phyloP scores from a whole-genome alignment of 2,797 vertebrate genomes.

The Enteromius anoplus region DNA sequence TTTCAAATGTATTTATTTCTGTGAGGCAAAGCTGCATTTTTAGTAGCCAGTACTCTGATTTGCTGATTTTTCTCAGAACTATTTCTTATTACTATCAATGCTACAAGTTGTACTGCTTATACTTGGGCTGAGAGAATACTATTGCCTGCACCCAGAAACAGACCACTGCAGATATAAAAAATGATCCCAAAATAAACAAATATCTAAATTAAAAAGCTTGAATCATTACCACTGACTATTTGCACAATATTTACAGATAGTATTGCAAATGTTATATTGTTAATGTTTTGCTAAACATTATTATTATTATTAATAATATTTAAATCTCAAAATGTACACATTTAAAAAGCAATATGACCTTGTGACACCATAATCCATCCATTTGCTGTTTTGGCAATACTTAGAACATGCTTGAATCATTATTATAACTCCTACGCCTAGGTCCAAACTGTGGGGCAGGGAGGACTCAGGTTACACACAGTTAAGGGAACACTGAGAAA shows the following conservation, averaged over 20 bases:
- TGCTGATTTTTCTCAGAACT: neutral
- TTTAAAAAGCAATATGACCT: neutral
- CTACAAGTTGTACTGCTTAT: too few species aligned
- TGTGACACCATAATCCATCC: neutral
- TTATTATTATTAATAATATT: neutral
- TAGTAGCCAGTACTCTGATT: neutral
- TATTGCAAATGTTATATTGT: neutral
- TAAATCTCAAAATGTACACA: neutral
- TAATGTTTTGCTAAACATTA: too few species aligned
- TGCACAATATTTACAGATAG: constrained; percentile 1
- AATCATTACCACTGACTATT: neutral
- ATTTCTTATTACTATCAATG: neutral
- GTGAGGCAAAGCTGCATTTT: neutral
- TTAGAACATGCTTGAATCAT: neutral
- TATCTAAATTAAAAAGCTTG: neutral
- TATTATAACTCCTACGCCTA: too few species aligned
- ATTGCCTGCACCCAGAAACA: neutral
- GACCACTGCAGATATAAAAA: neutral
- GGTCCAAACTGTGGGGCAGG: too few species aligned
- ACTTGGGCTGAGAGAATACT: too few species aligned
- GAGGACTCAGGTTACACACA: too few species aligned
- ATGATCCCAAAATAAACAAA: neutral
- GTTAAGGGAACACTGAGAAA: too few species aligned
- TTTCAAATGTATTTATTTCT: neutral
- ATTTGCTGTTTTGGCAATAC: neutral